Evolutionary conservation across 2,888 invertebrate species (phyloP).

Genomic region (Gryllus longicercus): DNA sequence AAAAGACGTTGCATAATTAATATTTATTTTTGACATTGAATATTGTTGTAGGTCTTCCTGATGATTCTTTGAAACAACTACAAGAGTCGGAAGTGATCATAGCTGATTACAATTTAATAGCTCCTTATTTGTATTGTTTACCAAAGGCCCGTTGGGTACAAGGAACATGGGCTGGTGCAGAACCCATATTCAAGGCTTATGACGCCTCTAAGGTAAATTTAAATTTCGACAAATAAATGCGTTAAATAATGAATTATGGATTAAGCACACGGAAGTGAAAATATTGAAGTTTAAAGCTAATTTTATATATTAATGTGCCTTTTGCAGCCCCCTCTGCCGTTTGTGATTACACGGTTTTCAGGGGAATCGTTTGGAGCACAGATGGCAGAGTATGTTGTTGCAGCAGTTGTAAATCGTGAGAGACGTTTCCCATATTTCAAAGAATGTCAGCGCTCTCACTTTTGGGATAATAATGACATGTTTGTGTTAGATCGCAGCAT

Average conservation of each 20-base stretch:
- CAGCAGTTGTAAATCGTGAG: conserved; percentile 51
- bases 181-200: conserved; percentile 43
- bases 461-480: conserved; percentile 46
- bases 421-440: conserved; percentile 46
- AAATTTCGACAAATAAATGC: neutral
- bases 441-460: conserved; percentile 44
- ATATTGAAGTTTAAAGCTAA: conserved; percentile 18
- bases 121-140: conserved; percentile 45
- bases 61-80: conserved; percentile 39
- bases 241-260: neutral
- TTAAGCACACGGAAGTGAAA: no score
- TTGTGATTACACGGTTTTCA: conserved; percentile 48
- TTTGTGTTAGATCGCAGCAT: conserved; percentile 47
- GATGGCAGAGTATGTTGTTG: conserved; percentile 53
- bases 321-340: conserved; percentile 38
- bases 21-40: neutral
- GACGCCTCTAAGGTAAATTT: conserved; percentile 37
- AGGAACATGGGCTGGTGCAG: conserved; percentile 52
- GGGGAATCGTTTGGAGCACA: conserved; percentile 49
- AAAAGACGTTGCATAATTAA: no score
- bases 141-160: conserved; percentile 50
- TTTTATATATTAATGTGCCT: conserved; percentile 19
- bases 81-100: conserved; percentile 47
- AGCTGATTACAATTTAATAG: conserved; percentile 47
- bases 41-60: neutral